Evolutionary conservation across 2,797 vertebrate genomes (phyloP).

Genomic region (Acridotheres tristis): DNA sequence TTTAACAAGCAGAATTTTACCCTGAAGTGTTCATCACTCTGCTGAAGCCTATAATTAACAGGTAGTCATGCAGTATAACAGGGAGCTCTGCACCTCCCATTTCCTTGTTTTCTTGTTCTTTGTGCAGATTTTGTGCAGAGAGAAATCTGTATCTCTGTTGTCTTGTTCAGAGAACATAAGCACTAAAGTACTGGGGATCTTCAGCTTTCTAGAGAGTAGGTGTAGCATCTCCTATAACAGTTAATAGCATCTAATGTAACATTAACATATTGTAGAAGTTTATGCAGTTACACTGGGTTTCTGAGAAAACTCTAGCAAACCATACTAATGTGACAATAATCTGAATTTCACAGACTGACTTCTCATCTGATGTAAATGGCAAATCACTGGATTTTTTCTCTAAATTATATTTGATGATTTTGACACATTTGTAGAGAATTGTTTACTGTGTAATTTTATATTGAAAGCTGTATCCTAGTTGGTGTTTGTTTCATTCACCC

Average conservation of each 20-base stretch:
- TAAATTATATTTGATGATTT: background rate
- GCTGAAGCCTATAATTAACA: constrained; percentile 29
- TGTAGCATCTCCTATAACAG: background rate
- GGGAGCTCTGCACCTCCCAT: background rate
- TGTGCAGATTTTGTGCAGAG: background rate
- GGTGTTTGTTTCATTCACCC: background rate
- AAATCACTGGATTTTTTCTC: background rate
- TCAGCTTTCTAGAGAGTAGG: background rate
- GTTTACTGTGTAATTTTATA: background rate
- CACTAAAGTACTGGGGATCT: background rate
- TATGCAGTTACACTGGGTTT: background rate
- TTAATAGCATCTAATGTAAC: background rate
- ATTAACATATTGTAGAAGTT: background rate
- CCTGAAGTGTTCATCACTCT: background rate
- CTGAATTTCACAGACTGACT: background rate
- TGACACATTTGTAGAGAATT: background rate
- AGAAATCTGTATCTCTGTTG: background rate
- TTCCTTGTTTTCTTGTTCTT: background rate
- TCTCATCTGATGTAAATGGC: background rate
- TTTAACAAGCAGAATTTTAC: background rate
- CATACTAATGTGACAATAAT: background rate
- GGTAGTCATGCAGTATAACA: background rate
- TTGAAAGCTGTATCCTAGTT: background rate
- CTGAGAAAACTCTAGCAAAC: background rate
- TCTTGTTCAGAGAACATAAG: background rate